Conservation (phyloP, 2,888 invertebrate species). For the Ennomos quercinarius region DNA sequence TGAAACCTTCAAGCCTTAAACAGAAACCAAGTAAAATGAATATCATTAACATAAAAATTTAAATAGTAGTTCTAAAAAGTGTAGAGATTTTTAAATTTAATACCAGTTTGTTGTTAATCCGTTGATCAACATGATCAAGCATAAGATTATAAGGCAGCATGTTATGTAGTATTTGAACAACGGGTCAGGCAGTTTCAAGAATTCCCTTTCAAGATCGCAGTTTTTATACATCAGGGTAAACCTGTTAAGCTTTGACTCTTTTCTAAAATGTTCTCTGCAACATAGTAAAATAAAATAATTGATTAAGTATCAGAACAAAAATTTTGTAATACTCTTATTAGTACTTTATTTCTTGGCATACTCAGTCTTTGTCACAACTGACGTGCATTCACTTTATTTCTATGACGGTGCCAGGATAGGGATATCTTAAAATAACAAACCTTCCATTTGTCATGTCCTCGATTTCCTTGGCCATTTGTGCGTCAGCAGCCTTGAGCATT, state of each 20-base stretch:
- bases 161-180: conserved; percentile 91
- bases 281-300: conserved; percentile 18
- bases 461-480: conserved; percentile 92
- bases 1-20: conserved; percentile 65
- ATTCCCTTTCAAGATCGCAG: conserved; percentile 88
- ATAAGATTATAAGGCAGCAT: conserved; percentile 70
- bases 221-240: conserved; percentile 79
- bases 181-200: conserved; percentile 91
- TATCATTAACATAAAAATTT: conserved; percentile 2
- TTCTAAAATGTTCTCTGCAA: conserved; percentile 88
- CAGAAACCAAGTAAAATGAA: conserved; percentile 6
- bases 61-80: background rate
- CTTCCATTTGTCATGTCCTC: conserved; percentile 94
- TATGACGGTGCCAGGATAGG: no score
- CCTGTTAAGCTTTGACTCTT: conserved; percentile 84
- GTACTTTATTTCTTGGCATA: no score
- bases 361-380: no score
- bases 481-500: conserved; percentile 88
- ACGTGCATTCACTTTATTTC: no score
- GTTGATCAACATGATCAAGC: conserved; percentile 66
- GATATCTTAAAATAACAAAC: conserved; percentile 51
- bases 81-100: conserved; percentile 31
- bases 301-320: no score
- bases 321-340: no score
- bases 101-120: conserved; percentile 76